phyloP scores from a whole-genome alignment of 2,797 vertebrate genomes.

The Trichosurus vulpecula region DNA sequence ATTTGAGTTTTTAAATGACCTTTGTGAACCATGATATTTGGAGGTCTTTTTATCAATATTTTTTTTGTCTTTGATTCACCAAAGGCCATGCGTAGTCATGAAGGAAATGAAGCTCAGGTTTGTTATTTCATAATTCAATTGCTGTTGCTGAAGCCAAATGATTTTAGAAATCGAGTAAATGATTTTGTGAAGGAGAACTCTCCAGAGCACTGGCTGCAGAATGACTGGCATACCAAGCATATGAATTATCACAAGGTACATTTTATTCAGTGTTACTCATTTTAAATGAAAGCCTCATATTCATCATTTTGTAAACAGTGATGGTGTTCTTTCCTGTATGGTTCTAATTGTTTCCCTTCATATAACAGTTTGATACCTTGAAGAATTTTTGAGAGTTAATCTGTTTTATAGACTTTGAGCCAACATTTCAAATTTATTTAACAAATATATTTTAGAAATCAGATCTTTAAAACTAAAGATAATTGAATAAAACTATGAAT shows the following conservation, averaged over 20 bases:
- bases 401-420: neutral
- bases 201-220: conserved; percentile 99
- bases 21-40: neutral
- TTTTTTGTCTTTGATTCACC: conserved; percentile 53
- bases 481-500: neutral
- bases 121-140: conserved; percentile 99
- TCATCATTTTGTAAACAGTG: neutral
- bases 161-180: conserved; percentile 98
- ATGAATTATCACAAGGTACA: conserved; percentile 99
- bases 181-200: conserved; percentile 99
- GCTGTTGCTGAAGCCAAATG: conserved; percentile 96
- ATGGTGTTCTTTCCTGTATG: neutral
- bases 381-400: conserved; percentile 2
- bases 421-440: neutral
- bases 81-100: conserved; percentile 98
- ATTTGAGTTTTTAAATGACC: neutral
- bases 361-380: neutral
- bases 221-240: conserved; percentile 99
- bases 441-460: neutral
- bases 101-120: conserved; percentile 98
- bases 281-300: neutral
- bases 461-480: neutral
- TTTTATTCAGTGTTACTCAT: neutral
- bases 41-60: neutral
- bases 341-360: neutral